These are phyloP conservation scores for Nicator chloris DNA, from an alignment of 2,113 vertebrate genomes.

Conservation along the genomic window DNA sequence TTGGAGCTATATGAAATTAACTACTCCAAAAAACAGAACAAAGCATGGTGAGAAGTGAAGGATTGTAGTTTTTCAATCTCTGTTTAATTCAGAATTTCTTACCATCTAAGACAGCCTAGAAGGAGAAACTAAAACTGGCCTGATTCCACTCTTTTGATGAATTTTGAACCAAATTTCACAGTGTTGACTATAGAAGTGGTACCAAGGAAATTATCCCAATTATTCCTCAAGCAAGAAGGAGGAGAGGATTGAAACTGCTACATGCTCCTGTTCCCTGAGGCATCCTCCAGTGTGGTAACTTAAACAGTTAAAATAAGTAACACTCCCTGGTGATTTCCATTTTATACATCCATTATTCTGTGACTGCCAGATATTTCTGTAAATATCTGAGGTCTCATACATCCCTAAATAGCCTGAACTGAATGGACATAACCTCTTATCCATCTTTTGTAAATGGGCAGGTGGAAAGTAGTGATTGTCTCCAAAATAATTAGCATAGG, in stretches of 20 bases:
- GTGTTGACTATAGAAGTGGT: not conserved
- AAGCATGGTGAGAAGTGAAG: not conserved
- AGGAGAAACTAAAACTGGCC: not conserved
- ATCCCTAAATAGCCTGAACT: not conserved
- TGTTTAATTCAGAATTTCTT: not conserved
- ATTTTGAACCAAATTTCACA: not conserved
- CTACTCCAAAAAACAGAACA: not conserved
- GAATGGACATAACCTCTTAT: not conserved
- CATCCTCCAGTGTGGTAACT: accelerated
- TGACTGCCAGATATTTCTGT: not conserved
- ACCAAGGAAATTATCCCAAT: not conserved
- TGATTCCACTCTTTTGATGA: not conserved
- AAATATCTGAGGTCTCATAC: not conserved
- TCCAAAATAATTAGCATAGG: not conserved
- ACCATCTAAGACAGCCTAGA: not conserved
- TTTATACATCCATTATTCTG: not conserved
- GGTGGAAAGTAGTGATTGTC: not conserved
- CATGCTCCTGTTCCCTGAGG: not conserved
- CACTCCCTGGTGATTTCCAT: not conserved
- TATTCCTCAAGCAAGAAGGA: not conserved
- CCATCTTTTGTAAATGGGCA: not conserved
- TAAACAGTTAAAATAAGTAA: not conserved
- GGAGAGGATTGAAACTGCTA: not conserved
- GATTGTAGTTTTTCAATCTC: not conserved
- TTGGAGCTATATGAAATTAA: not conserved